Conservation (phyloP, 2,113 vertebrate genomes). For the Bos javanicus region DNA sequence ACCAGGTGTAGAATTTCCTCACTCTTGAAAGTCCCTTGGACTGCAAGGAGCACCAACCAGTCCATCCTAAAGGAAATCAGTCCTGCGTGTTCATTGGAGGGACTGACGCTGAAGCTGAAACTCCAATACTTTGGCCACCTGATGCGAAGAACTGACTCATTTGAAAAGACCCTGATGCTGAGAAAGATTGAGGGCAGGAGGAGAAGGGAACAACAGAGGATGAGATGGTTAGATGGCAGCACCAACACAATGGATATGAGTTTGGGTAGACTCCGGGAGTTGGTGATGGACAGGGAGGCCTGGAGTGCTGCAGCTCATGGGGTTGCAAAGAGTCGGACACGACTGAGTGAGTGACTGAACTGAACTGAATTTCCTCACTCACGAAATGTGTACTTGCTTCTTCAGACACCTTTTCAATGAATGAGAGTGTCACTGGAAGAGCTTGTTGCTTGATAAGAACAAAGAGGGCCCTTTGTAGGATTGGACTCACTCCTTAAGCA, state of each 20-base stretch:
- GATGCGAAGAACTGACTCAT: neutral
- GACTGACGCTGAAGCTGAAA: neutral
- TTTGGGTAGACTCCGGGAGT: neutral
- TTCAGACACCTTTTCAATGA: neutral
- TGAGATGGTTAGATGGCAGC: neutral
- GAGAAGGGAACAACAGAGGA: neutral
- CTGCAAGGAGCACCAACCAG: neutral
- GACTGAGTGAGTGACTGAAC: neutral
- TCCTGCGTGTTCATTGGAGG: neutral
- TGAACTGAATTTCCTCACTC: neutral
- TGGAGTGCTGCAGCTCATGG: neutral
- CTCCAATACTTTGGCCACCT: neutral
- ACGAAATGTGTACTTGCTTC: neutral
- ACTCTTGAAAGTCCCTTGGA: neutral
- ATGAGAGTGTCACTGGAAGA: neutral
- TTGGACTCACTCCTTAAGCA: fast-evolving
- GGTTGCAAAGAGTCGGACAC: neutral
- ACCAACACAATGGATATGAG: neutral
- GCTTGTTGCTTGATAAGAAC: neutral
- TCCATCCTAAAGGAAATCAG: neutral
- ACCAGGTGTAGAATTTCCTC: neutral
- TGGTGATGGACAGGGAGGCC: neutral
- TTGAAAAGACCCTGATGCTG: neutral
- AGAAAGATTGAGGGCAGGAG: neutral
- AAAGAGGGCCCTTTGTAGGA: neutral